These are phyloP conservation scores for Acleris cristana DNA, from an alignment of 2,888 invertebrate species.

Conservation along the genomic window DNA sequence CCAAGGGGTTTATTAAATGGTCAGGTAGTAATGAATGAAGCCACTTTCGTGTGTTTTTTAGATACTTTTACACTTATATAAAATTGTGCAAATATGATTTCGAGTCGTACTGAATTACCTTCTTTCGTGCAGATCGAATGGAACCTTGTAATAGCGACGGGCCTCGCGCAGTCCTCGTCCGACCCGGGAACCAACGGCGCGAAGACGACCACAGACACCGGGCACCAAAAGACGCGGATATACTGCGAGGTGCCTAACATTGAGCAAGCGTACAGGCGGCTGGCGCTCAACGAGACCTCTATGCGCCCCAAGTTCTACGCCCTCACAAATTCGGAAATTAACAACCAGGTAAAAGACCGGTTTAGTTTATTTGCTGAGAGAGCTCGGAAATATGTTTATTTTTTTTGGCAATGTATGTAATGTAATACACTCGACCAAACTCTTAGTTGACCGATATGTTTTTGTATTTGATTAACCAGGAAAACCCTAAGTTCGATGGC, in stretches of 20 bases:
- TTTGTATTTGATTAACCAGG: conserved; percentile 69
- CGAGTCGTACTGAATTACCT: neutral
- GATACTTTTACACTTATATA: neutral
- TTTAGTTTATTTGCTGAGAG: neutral
- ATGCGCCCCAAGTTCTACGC: conserved; percentile 97
- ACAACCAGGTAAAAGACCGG: conserved; percentile 74
- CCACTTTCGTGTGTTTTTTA: too few relatives aligned
- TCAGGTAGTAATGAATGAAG: too few relatives aligned
- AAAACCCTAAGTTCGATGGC: conserved; percentile 96
- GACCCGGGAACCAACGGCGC: conserved; percentile 57
- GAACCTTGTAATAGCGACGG: conserved; percentile 78
- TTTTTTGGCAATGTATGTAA: too few relatives aligned
- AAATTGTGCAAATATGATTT: neutral
- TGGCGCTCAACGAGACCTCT: conserved; percentile 84
- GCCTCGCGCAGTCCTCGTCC: conserved; percentile 65
- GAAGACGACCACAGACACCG: conserved; percentile 60
- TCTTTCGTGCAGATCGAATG: conserved; percentile 70
- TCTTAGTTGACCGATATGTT: too few relatives aligned
- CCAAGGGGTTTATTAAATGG: too few relatives aligned
- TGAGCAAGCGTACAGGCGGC: conserved; percentile 70
- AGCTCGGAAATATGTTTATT: too few relatives aligned
- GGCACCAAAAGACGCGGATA: conserved; percentile 70
- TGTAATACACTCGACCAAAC: too few relatives aligned
- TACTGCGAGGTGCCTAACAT: conserved; percentile 77
- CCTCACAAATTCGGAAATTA: conserved; percentile 89